A percentile compares a stretch with the other conserved stretches of the same genome.
phyloP scores from a whole-genome alignment of 1,140 invertebrate species.

The Lepidostoma basale region DNA sequence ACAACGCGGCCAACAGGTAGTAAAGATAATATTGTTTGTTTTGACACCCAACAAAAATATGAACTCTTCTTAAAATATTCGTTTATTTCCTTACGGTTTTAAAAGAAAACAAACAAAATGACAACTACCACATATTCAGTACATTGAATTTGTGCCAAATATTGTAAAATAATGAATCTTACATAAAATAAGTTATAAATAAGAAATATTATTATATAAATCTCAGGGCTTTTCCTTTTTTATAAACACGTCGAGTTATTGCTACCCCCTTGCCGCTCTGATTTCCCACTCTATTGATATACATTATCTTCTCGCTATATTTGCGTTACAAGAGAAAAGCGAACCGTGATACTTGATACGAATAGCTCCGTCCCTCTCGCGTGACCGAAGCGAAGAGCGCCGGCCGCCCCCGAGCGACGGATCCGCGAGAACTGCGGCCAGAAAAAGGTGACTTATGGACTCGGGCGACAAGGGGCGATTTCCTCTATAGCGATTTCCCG shows the following conservation, averaged over 20 bases:
- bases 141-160: too few relatives aligned
- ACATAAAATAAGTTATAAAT: too few relatives aligned
- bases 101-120: too few relatives aligned
- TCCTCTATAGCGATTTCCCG: slow-evolving; percentile 3
- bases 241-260: too few relatives aligned
- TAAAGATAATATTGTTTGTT: neutral
- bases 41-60: too few relatives aligned
- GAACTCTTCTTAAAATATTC: too few relatives aligned
- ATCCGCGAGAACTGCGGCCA: neutral
- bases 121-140: too few relatives aligned
- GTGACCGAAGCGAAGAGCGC: neutral
- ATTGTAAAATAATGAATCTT: too few relatives aligned
- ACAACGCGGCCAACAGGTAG: slow-evolving; percentile 19
- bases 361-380: slow-evolving; percentile 18
- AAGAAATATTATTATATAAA: too few relatives aligned
- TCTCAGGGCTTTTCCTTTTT: too few relatives aligned
- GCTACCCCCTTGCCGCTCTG: slow-evolving; percentile 3
- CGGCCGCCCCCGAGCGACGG: neutral
- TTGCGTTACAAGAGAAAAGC: slow-evolving; percentile 31
- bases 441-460: slow-evolving; percentile 39
- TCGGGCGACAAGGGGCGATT: slow-evolving; percentile 29
- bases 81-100: too few relatives aligned
- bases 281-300: slow-evolving; percentile 37
- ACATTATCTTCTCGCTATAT: slow-evolving; percentile 41
- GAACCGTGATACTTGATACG: neutral